Base-by-base conservation (phyloP, 2,888 invertebrate genomes). In the Lasioglossum oenotherae region DNA sequence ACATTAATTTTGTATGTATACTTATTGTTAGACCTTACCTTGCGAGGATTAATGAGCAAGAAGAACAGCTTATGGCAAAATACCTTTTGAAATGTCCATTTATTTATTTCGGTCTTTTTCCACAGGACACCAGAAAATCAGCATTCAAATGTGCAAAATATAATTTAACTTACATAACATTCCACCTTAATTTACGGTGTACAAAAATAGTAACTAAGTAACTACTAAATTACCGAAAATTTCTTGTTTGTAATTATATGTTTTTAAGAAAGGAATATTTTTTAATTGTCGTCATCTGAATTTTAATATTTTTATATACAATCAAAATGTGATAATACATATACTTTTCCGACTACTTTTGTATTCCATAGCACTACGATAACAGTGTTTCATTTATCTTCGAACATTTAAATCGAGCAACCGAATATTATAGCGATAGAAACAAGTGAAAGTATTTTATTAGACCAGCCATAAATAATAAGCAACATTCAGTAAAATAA, bases 361-460 rank as follows among this genome's bases (percentile, higher is more conserved):
- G 12, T 27, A 27, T 60, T 27, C 14, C 4, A 60, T 1, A 60
- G 27, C 27, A 4, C 27, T 60, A 0, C 1, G 4, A 57, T n/a
- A n/a, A 57, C n/a, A 57, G 23, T 57, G 4, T 0, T 57, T 4
- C 57, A 27, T 27, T 12, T n/a, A 27, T 57, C 12, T n/a, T n/a
- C n/a, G 57, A n/a, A n/a, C 12, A 12, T n/a, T 27, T n/a, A 27
- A n/a, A 57, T 12, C 4, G n/a, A 12, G 12, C n/a, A 12, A 27
- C 6, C 8, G 46, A 41, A 74, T 38, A 60, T 74, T 44, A 57
- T 27, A 60, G 31, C 16, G 38, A 16, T 1, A 69, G 8, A 72
- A 57, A 16, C 60, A 46, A 57, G 49, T 46, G 72, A 76, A 85
- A 86, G 44, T 88, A 80, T 72, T 27, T 53, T 19, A 27, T 44